Percentiles rank a stretch among this genome's conserved stretches.
phyloP scores from a whole-genome alignment of 2,113 vertebrate species.

The Lagopus leucura region DNA sequence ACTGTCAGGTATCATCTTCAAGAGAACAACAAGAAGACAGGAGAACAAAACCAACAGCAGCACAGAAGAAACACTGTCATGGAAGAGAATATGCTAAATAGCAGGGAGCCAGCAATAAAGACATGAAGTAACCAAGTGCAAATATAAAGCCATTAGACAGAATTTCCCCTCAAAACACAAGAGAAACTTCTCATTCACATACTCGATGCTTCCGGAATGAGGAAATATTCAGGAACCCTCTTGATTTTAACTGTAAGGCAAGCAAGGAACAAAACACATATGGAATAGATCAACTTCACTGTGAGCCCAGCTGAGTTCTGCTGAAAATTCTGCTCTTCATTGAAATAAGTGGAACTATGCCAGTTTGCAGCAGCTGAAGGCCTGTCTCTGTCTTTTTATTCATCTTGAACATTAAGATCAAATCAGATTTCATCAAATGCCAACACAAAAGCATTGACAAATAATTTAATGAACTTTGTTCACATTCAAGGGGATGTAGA shows the following conservation, averaged over 20 bases:
- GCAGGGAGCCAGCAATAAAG: background rate
- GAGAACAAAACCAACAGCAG: background rate
- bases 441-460: background rate
- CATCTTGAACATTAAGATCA: background rate
- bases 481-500: background rate
- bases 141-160: background rate
- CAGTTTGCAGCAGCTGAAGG: background rate
- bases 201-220: background rate
- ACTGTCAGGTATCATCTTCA: background rate
- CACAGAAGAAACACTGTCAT: background rate
- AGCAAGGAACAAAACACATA: background rate
- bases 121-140: background rate
- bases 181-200: background rate
- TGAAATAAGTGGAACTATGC: background rate
- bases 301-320: background rate
- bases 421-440: background rate
- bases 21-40: background rate
- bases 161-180: background rate
- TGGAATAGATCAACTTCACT: background rate
- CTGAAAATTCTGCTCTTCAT: background rate
- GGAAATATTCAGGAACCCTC: background rate
- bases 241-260: background rate
- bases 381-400: background rate
- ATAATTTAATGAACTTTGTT: background rate
- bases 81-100: background rate